Percentiles rank a stretch among this genome's conserved stretches.
Evolutionary conservation across 2,888 invertebrate genomes (phyloP).

Genomic region (Chironomus riparius): DNA sequence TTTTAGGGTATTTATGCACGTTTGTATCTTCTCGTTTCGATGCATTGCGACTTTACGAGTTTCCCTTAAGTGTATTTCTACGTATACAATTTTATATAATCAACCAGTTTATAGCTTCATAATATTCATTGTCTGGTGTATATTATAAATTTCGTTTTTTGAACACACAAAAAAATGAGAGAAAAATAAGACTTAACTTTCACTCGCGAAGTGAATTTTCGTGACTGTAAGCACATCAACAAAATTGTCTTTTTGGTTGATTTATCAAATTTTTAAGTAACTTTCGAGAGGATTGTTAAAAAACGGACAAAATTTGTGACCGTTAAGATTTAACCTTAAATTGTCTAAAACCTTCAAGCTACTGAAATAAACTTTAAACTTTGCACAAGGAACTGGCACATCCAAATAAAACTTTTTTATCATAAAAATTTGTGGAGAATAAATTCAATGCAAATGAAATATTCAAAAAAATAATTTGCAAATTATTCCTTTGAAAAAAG

Average conservation of each 20-base stretch:
- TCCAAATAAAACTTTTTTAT: too few relatives aligned
- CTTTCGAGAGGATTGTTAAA: too few relatives aligned
- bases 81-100: neutral
- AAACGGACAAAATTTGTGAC: too few relatives aligned
- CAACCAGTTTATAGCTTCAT: neutral
- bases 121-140: neutral
- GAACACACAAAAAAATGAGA: neutral
- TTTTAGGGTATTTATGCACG: neutral
- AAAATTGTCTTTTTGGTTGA: too few relatives aligned
- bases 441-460: neutral
- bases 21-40: neutral
- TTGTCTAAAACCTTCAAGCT: too few relatives aligned
- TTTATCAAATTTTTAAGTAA: too few relatives aligned
- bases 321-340: too few relatives aligned
- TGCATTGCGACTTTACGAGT: neutral
- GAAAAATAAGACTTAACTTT: conserved; percentile 10
- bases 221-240: neutral
- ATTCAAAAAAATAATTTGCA: neutral
- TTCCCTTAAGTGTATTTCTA: neutral
- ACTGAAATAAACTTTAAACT: too few relatives aligned
- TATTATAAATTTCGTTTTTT: neutral
- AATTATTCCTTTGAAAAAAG: neutral
- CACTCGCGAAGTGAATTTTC: conserved; percentile 5
- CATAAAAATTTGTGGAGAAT: too few relatives aligned
- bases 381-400: too few relatives aligned